A percentile compares a stretch with the other conserved stretches of the same genome.
Evolutionary conservation across 30 jellyfish, hydroid and myxozoan genomes (phyloP).

Genomic region (Turritopsis dohrnii): DNA sequence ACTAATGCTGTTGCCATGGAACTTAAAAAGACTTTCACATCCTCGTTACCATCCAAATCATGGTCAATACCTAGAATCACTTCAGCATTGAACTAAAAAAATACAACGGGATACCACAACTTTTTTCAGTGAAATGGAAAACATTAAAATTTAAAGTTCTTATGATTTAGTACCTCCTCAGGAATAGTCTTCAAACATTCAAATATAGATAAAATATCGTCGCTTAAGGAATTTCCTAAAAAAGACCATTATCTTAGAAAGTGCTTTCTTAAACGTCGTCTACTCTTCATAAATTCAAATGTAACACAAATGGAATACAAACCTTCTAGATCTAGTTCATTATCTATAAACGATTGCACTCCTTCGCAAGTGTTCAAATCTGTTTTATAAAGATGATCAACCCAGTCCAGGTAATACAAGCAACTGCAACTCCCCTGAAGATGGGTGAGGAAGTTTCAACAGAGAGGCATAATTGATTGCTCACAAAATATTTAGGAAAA

Average conservation of each 20-base stretch:
- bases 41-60: slow-evolving; percentile 56
- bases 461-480: not conserved
- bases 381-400: slow-evolving; percentile 29
- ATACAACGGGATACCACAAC: not conserved
- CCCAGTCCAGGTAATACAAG: slow-evolving; percentile 21
- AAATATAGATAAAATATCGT: slow-evolving; percentile 37
- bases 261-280: not conserved
- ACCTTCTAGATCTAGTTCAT: slow-evolving; percentile 35
- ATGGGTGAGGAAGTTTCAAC: not conserved
- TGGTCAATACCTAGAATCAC: slow-evolving; percentile 48
- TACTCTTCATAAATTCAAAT: not conserved
- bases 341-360: slow-evolving; percentile 20
- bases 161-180: slow-evolving; percentile 37
- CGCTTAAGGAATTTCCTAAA: slow-evolving; percentile 34
- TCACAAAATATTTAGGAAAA: not conserved
- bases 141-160: not conserved
- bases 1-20: slow-evolving; percentile 40
- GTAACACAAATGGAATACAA: not conserved
- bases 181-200: slow-evolving; percentile 54
- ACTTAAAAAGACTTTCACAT: slow-evolving; percentile 36
- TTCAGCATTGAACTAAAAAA: slow-evolving; percentile 51
- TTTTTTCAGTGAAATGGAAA: not conserved
- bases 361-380: slow-evolving; percentile 31
- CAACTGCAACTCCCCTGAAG: slow-evolving; percentile 12
- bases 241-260: not conserved